phyloP scores from a whole-genome alignment of 2,888 invertebrate genomes.

The Cephus pygmeus region DNA sequence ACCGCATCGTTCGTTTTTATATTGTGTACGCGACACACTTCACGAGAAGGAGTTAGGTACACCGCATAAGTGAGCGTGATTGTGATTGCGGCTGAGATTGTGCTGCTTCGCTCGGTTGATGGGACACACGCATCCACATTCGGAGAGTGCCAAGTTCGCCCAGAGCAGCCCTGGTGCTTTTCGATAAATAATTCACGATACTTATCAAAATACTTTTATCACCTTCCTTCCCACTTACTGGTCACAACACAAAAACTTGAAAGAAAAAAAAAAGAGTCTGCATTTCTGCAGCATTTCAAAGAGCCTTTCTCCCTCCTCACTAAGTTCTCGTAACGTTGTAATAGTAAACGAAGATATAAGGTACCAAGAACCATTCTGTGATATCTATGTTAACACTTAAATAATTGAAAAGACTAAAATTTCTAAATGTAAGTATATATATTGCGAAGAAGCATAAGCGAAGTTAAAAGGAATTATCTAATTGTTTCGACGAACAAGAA shows the following conservation, averaged over 20 bases:
- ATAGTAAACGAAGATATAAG: constrained; percentile 61
- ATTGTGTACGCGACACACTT: constrained; percentile 31
- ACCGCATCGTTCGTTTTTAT: constrained; percentile 53
- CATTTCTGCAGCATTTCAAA: constrained; percentile 57
- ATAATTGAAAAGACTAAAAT: constrained; percentile 66
- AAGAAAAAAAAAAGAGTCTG: constrained; percentile 29
- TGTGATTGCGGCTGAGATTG: constrained; percentile 48
- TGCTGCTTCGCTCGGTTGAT: constrained; percentile 39
- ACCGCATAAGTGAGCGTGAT: constrained; percentile 36
- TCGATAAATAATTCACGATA: constrained; percentile 42
- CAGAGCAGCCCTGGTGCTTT: constrained; percentile 43
- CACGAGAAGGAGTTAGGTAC: constrained; percentile 31
- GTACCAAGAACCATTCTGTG: constrained; percentile 74
- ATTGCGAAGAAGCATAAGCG: constrained; percentile 34
- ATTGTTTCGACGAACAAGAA: constrained; percentile 27
- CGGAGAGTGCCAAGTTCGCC: constrained; percentile 42
- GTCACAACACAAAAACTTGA: constrained; percentile 27
- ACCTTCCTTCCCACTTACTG: constrained; percentile 44
- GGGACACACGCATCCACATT: constrained; percentile 30
- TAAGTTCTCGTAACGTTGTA: constrained; percentile 62
- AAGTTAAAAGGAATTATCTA: constrained; percentile 26
- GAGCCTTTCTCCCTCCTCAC: constrained; percentile 60
- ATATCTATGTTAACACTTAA: constrained; percentile 70
- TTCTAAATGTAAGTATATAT: constrained; percentile 65
- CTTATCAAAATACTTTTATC: constrained; percentile 38